Conservation (phyloP, 2,113 vertebrate species). For the Lates calcarifer region DNA sequence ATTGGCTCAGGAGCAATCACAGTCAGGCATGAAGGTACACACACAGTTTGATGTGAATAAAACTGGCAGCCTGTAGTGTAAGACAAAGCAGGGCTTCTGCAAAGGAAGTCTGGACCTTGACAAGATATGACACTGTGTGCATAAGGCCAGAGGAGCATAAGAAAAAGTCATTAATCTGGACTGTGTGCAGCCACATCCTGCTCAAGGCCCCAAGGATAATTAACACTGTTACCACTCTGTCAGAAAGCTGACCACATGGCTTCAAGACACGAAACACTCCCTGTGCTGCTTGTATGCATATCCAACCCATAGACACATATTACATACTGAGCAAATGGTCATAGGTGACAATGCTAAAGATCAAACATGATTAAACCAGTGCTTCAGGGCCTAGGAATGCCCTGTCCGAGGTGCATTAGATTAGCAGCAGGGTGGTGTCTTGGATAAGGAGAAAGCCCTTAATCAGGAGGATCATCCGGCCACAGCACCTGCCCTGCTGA, state of each 20-base stretch:
- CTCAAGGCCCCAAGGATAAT: slow-evolving; percentile 55
- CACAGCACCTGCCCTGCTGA: slow-evolving; percentile 26
- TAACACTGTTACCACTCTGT: slow-evolving; percentile 49
- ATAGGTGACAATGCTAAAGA: slow-evolving; percentile 30
- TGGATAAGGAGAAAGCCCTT: slow-evolving; percentile 6
- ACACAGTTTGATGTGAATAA: slow-evolving; percentile 60
- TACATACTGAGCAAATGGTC: slow-evolving; percentile 22
- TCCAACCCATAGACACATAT: slow-evolving; percentile 39
- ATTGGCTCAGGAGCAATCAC: slow-evolving; percentile 58
- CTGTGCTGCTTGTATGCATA: slow-evolving; percentile 19
- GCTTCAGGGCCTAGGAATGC: slow-evolving; percentile 26
- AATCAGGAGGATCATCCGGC: slow-evolving; percentile 24
- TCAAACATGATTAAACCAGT: slow-evolving; percentile 32
- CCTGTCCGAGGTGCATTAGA: slow-evolving; percentile 14
- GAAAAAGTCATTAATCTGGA: slow-evolving; percentile 70
- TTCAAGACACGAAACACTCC: slow-evolving; percentile 44
- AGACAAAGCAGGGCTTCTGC: slow-evolving; percentile 64
- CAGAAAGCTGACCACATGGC: slow-evolving; percentile 52
- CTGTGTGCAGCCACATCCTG: slow-evolving; percentile 63
- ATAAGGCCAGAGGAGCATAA: slow-evolving; percentile 62
- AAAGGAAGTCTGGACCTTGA: slow-evolving; percentile 73
- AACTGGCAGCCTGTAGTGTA: slow-evolving; percentile 57
- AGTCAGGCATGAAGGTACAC: slow-evolving; percentile 48
- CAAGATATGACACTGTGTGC: slow-evolving; percentile 67
- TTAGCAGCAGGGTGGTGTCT: slow-evolving; percentile 9